Evolutionary conservation across 2,113 vertebrate species (phyloP).

Genomic region (Rhinogobius similis): DNA sequence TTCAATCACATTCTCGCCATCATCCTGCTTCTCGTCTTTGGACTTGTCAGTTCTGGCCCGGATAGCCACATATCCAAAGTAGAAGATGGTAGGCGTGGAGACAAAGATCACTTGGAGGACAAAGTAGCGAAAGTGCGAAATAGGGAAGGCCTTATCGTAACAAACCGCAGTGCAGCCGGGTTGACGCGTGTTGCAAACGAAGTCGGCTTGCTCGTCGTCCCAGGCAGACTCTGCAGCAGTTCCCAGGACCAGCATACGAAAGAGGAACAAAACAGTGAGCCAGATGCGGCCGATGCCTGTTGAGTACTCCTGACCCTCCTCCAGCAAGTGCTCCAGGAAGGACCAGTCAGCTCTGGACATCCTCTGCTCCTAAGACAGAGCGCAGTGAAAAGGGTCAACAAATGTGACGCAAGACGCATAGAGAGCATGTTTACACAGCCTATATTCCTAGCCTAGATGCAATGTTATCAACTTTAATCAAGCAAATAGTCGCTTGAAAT

Average conservation of each 20-base stretch:
- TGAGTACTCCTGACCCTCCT: slow-evolving; percentile 93
- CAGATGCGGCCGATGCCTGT: slow-evolving; percentile 91
- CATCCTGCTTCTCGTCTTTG: slow-evolving; percentile 62
- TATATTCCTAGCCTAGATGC: too few species aligned
- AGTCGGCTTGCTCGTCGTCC: slow-evolving; percentile 93
- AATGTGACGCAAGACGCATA: too few species aligned
- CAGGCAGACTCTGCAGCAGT: slow-evolving; percentile 91
- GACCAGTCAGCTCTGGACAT: slow-evolving; percentile 95
- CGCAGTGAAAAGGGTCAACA: neutral
- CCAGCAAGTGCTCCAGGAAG: slow-evolving; percentile 92
- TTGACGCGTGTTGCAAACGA: slow-evolving; percentile 91
- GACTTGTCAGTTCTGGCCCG: slow-evolving; percentile 59
- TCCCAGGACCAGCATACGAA: slow-evolving; percentile 91
- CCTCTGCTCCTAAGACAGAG: slow-evolving; percentile 61
- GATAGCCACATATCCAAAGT: slow-evolving; percentile 90
- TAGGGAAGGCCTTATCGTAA: slow-evolving; percentile 94
- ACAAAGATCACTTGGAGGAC: slow-evolving; percentile 96
- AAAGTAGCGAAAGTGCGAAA: slow-evolving; percentile 97
- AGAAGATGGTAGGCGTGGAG: slow-evolving; percentile 92
- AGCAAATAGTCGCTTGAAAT: too few species aligned
- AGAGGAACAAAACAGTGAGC: slow-evolving; percentile 96
- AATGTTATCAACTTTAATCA: too few species aligned
- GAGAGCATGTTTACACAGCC: too few species aligned
- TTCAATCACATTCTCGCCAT: slow-evolving; percentile 52
- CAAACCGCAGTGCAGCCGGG: slow-evolving; percentile 91